These are phyloP conservation scores for Gavialis gangeticus DNA, from an alignment of 2,113 vertebrate species.

Conservation along the genomic window DNA sequence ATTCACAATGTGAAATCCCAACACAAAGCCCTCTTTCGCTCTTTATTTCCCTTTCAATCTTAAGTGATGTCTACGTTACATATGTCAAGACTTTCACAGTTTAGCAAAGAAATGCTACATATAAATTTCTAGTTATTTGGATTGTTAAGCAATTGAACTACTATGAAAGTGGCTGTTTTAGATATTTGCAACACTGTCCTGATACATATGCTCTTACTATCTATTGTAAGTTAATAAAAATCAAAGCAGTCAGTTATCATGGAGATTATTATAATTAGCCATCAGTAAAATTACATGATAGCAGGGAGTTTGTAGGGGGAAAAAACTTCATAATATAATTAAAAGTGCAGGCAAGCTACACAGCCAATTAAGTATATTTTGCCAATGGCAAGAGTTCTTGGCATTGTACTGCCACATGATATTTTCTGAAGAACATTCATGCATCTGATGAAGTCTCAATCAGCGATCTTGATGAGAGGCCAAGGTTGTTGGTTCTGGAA, in stretches of 20 bases:
- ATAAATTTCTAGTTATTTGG: not conserved
- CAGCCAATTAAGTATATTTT: not conserved
- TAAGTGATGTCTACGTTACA: not conserved
- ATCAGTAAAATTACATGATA: slow-evolving; percentile 41
- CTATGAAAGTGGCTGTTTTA: not conserved
- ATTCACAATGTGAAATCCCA: too few species aligned
- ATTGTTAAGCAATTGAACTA: not conserved
- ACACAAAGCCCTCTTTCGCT: too few species aligned
- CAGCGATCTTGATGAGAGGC: not conserved
- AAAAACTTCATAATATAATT: slow-evolving; percentile 9
- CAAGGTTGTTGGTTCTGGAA: not conserved
- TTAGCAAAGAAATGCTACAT: not conserved
- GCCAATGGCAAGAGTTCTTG: not conserved
- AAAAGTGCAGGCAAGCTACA: slow-evolving; percentile 8
- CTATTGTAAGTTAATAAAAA: slow-evolving; percentile 28
- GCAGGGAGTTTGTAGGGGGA: not conserved
- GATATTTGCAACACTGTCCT: not conserved
- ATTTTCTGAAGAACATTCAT: not conserved
- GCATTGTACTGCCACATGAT: not conserved
- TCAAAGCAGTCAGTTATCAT: not conserved
- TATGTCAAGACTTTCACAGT: not conserved
- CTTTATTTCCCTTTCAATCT: not conserved
- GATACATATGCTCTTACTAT: not conserved
- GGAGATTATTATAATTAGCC: not conserved
- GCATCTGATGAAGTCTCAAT: not conserved